A percentile compares a stretch with the other conserved stretches of the same genome.
Evolutionary conservation across 1,140 invertebrate species (phyloP).

Genomic region (Phocides pigmalion): DNA sequence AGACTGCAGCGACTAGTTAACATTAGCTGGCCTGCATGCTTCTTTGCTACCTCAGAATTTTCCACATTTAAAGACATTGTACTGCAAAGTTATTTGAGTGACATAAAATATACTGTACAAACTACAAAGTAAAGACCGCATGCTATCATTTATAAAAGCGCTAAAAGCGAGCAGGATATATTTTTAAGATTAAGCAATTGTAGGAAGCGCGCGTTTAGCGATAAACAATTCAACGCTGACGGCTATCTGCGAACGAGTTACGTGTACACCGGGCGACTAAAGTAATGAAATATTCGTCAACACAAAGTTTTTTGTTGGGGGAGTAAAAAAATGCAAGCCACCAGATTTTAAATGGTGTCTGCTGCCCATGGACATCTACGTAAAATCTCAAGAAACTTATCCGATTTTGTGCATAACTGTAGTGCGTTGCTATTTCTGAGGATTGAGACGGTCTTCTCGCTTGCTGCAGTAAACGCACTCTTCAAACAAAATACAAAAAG

Average conservation of each 20-base stretch:
- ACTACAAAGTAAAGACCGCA: neutral
- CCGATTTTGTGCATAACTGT: too few relatives aligned
- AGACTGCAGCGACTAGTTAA: too few relatives aligned
- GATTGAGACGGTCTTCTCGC: too few relatives aligned
- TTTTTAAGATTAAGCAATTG: constrained; percentile 31
- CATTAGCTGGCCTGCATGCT: too few relatives aligned
- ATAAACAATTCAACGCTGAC: constrained; percentile 32
- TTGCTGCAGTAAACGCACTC: too few relatives aligned
- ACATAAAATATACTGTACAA: constrained; percentile 1
- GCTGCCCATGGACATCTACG: too few relatives aligned
- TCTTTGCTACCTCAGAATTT: neutral
- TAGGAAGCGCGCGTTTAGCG: constrained; percentile 23
- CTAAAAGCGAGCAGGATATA: constrained; percentile 25
- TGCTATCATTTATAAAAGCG: constrained; percentile 14
- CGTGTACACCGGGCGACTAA: constrained; percentile 14
- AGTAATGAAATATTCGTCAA: neutral
- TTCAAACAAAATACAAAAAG: too few relatives aligned
- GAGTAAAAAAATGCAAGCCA: too few relatives aligned
- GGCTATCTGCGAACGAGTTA: constrained; percentile 21
- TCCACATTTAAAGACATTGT: neutral
- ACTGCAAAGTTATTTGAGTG: neutral
- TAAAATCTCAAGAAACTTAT: too few relatives aligned
- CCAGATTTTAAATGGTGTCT: too few relatives aligned
- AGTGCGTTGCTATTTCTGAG: too few relatives aligned
- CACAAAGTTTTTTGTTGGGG: too few relatives aligned